Base-by-base conservation (phyloP, 2,888 invertebrate genomes). In the Eupithecia insigniata region DNA sequence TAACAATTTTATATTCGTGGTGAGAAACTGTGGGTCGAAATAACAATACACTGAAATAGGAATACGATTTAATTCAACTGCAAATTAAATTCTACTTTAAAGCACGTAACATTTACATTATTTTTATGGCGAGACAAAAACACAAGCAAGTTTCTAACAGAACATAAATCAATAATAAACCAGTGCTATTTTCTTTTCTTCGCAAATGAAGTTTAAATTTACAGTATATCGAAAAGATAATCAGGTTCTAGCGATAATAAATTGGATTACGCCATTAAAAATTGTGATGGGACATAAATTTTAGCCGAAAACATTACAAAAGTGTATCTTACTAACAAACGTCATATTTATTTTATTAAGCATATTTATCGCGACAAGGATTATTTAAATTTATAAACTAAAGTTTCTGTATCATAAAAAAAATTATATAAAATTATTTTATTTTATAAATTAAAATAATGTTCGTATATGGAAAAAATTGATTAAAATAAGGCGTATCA, bases 201-300 rank as follows among this genome's bases (percentile, higher is more conserved):
- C 26, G 46, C 58, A 10, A 61, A 66, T 43, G 22, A 70, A 39
- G 39, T 61, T 46, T 10, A 67, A 67, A 66, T 69, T 67, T 64
- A 26, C 62, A 43, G 55, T 55, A 64, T 55, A 67, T 64, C 32
- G 72, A 73, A 66, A 55, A 61, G 69, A 55, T 55, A 55, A 55
- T 69, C 64, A 39, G 39, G 55, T 69, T 69, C 22, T 7, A 16
- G 51, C 61, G 26, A 46, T 72, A 64, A 69, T 72, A 67, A 69
- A 69, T 62, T 62, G 16, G 67, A 71, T 71, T 67, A 71, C 10
- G 36, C 51, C 30, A 69, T 55, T 55, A 55, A 26, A 51, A 55
- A 26, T 55, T 64, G 62, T 6, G 69, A 69, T 61, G 68, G 16
- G 34, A 18, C 6, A 46, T 22, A 61, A 16, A 18, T 55, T 22